Evolutionary conservation across 2,888 invertebrate genomes (phyloP), one percentile per base, ranked within the genome.

Genomic region (Erpobdella octoculata): DNA sequence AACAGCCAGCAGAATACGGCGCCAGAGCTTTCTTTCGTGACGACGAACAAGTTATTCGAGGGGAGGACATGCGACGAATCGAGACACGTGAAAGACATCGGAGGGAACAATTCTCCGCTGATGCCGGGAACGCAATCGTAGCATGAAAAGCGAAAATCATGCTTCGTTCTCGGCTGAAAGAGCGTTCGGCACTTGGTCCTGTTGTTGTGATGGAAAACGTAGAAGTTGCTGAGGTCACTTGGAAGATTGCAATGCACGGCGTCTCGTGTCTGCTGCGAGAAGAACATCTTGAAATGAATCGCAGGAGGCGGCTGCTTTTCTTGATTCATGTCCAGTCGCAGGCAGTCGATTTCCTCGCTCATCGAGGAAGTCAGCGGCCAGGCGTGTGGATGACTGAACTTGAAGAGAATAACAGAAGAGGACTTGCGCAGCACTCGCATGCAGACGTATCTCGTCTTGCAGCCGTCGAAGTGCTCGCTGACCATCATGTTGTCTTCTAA

Each of bases 401-500:
- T 41, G 28, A 71, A 12, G 37, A 46, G 65, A 36, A 67, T 31
- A 6, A 71, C 71, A 18, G 65, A 48, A 9, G 71, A 38, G 15
- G 66, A 67, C 37, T 46, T 65, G 71, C 73, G 73, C 35, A 70
- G 62, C 35, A 76, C 53, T 25, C 72, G 41, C 5, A 68, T 71
- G 48, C 76, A 76, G 9, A 66, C 66, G 70, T 75, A 76, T 18
- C 76, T 38, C 8, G 75, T 72, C 25, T 71, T 33, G 41, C 76
- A 76, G 5, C 76, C 76, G 35, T 75, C 74, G 18, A 72, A 68
- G 36, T 72, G 73, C 18, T 70, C 67, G 25, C 59, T 58, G 21
- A 76, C 76, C 15, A 76, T 38, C 75, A 76, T 75, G 18, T 33
- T 48, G 61, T 74, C 72, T 18, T 31, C 75, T 74, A 75, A 59